Conservation (phyloP, 2,888 invertebrate species). For the Eretmocerus hayati region DNA sequence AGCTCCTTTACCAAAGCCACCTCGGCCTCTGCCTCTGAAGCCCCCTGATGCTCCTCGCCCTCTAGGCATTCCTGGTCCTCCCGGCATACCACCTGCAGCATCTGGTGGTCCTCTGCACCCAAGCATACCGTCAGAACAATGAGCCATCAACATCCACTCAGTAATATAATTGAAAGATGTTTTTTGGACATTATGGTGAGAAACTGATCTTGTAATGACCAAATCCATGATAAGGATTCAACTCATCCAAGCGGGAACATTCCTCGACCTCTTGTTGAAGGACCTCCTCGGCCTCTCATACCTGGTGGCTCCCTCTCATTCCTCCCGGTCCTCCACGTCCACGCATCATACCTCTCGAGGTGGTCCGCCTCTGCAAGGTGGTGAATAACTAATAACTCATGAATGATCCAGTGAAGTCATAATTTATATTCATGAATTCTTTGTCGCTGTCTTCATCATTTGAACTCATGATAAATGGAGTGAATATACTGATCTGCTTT, state of each 20-base stretch:
- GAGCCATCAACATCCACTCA: background rate
- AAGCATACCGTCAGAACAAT: background rate
- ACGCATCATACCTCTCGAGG: slow-evolving; percentile 41
- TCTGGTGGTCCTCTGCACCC: slow-evolving; percentile 38
- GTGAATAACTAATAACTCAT: too few species aligned
- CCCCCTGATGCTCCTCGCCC: slow-evolving; percentile 41
- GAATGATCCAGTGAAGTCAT: too few species aligned
- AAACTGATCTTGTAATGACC: too few species aligned
- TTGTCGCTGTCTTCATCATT: too few species aligned
- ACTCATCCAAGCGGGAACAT: slow-evolving; percentile 41
- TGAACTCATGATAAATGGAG: too few species aligned
- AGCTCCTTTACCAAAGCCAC: slow-evolving; percentile 40
- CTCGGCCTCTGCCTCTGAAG: slow-evolving; percentile 40
- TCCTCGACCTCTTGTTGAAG: slow-evolving; percentile 40
- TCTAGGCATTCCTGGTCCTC: slow-evolving; percentile 38
- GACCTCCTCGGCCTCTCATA: slow-evolving; percentile 41
- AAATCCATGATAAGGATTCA: background rate
- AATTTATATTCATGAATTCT: too few species aligned
- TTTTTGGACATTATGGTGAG: background rate
- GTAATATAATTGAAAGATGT: background rate
- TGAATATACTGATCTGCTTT: too few species aligned
- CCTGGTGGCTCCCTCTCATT: slow-evolving; percentile 43
- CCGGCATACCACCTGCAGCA: slow-evolving; percentile 34
- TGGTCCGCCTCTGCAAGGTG: slow-evolving; percentile 36
- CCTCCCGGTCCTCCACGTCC: slow-evolving; percentile 41